phyloP scores from a whole-genome alignment of 2,113 vertebrate species.

The Campylorhamphus procurvoides region DNA sequence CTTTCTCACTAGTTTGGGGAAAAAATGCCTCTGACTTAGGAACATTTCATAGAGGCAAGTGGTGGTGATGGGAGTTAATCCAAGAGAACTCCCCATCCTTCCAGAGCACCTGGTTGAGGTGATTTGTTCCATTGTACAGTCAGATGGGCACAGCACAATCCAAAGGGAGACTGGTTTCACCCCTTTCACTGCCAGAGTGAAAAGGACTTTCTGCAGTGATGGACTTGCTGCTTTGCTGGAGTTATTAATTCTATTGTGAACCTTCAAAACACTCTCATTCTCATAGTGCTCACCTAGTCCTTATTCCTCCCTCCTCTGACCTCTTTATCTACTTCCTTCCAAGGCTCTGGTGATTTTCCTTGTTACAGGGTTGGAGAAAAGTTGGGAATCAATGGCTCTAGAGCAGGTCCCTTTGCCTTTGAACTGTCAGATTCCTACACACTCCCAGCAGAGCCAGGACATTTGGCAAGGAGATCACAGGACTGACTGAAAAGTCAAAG shows the following conservation, averaged over 20 bases:
- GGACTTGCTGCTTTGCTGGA: neutral
- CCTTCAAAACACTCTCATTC: neutral
- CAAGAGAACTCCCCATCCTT: neutral
- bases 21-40: neutral
- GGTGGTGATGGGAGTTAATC: neutral
- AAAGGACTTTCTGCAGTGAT: neutral
- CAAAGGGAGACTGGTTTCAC: neutral
- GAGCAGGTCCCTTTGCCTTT: neutral
- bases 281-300: neutral
- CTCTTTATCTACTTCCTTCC: neutral
- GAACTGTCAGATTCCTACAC: neutral
- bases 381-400: neutral
- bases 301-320: neutral
- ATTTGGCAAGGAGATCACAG: neutral
- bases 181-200: neutral
- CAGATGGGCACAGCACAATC: neutral
- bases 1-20: neutral
- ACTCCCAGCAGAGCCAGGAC: neutral
- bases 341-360: neutral
- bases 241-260: neutral
- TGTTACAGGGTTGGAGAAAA: neutral
- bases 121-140: neutral
- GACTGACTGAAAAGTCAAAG: neutral
- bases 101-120: neutral
- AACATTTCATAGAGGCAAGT: neutral